phyloP scores from a whole-genome alignment of 2,113 vertebrate species.

The Leucoraja erinaceus region DNA sequence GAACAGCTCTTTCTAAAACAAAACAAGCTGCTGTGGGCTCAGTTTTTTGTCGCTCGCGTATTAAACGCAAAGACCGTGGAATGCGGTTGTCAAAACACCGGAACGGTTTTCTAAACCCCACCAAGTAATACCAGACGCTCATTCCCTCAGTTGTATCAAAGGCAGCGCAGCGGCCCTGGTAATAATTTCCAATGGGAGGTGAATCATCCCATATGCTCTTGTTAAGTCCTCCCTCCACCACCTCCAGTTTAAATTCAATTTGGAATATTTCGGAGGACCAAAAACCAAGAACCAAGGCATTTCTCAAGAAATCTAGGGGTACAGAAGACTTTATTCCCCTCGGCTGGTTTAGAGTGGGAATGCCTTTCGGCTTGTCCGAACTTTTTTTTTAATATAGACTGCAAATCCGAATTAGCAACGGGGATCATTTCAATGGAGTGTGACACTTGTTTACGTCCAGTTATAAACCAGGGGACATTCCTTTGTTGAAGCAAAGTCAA shows the following conservation, averaged over 20 bases:
- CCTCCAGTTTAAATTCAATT: no score
- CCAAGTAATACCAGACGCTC: background rate
- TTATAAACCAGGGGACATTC: background rate
- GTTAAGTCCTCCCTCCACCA: no score
- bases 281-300: no score
- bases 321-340: background rate
- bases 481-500: background rate
- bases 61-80: background rate
- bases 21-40: background rate
- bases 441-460: background rate
- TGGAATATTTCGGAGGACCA: no score
- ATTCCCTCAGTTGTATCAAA: background rate
- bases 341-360: background rate
- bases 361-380: background rate
- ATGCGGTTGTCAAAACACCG: conserved; percentile 5
- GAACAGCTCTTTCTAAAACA: background rate
- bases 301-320: background rate
- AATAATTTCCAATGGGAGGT: conserved; percentile 17
- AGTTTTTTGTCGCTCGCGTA: background rate
- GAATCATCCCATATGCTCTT: background rate
- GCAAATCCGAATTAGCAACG: conserved; percentile 24
- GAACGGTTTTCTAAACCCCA: background rate
- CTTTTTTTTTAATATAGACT: conserved; percentile 5
- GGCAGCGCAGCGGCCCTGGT: background rate
- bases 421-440: background rate